These are phyloP conservation scores for Agonopterix subpropinquella DNA, from an alignment of 2,888 invertebrate genomes.

Conservation along the genomic window DNA sequence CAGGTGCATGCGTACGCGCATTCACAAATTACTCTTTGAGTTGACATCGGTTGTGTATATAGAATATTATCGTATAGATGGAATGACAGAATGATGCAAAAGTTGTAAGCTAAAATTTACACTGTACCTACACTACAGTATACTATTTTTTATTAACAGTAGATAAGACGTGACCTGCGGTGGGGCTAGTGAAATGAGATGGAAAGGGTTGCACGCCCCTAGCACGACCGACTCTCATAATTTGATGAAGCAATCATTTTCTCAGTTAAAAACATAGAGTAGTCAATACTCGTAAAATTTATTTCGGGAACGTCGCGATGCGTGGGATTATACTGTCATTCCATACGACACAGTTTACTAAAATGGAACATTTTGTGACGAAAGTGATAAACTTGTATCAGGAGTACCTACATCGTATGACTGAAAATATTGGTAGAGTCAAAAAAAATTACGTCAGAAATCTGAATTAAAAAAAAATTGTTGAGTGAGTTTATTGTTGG, in stretches of 20 bases:
- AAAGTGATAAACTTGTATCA: too few relatives aligned
- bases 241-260: constrained; percentile 26
- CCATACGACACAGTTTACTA: too few relatives aligned
- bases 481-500: too few relatives aligned
- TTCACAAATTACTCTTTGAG: constrained; percentile 1
- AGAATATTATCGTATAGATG: not conserved
- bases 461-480: too few relatives aligned
- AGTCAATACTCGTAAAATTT: constrained; percentile 4
- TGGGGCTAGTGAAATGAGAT: constrained; percentile 13
- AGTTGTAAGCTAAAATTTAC: not conserved
- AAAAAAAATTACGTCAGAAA: too few relatives aligned
- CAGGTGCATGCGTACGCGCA: constrained; percentile 42
- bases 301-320: constrained; percentile 1
- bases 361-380: too few relatives aligned
- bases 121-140: not conserved
- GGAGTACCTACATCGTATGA: too few relatives aligned
- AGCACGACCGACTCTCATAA: constrained; percentile 15
- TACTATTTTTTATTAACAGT: not conserved
- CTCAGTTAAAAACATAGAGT: constrained; percentile 7
- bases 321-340: not conserved
- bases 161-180: constrained; percentile 17
- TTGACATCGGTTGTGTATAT: not conserved
- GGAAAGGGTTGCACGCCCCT: constrained; percentile 21
- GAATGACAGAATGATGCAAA: not conserved
- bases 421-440: too few relatives aligned